These are phyloP conservation scores for Strix uralensis DNA, from an alignment of 2,113 vertebrate genomes.

Conservation along the genomic window DNA sequence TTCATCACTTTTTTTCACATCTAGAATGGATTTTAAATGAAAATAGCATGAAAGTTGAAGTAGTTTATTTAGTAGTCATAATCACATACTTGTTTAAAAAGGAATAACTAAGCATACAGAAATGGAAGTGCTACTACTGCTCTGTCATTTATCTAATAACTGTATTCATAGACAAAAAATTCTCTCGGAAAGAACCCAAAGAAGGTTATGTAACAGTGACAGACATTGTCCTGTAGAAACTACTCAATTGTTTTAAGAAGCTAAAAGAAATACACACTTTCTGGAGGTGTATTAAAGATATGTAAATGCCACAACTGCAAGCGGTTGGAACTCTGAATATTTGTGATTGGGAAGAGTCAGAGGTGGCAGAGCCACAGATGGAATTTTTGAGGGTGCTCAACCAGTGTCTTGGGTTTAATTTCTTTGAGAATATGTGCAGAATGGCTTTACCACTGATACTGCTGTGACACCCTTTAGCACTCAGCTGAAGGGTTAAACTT, in stretches of 20 bases:
- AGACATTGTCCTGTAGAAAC: not conserved
- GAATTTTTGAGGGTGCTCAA: not conserved
- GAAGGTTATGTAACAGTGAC: not conserved
- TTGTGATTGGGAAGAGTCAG: not conserved
- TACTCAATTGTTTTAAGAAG: not conserved
- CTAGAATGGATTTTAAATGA: not conserved
- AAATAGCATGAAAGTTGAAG: not conserved
- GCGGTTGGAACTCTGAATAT: not conserved
- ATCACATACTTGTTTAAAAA: not conserved
- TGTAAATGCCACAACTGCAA: not conserved
- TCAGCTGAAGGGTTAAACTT: not conserved
- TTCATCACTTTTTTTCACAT: not conserved
- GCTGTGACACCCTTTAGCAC: not conserved
- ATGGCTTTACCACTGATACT: not conserved
- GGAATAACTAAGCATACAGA: not conserved
- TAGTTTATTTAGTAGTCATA: not conserved
- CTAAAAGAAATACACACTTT: not conserved
- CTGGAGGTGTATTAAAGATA: not conserved
- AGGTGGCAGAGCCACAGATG: fast-evolving
- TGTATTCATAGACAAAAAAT: not conserved
- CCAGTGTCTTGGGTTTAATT: not conserved
- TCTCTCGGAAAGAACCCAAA: not conserved
- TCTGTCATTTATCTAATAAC: not conserved
- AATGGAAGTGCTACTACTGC: not conserved
- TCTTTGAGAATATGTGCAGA: not conserved